Base-by-base conservation (phyloP, 2,888 invertebrate species). In the Patella pellucida region DNA sequence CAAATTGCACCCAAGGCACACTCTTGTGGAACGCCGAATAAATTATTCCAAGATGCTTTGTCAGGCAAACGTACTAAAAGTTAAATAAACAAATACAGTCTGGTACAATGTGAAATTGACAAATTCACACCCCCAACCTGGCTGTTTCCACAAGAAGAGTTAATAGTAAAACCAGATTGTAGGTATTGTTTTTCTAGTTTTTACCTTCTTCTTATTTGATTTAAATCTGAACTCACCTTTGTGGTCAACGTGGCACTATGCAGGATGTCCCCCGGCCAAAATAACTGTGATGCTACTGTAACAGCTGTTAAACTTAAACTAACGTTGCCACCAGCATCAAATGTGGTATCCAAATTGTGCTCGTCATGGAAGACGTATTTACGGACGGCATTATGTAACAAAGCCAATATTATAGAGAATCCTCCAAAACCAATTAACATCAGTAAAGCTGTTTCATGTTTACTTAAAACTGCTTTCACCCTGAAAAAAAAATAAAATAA, bases 271-370 rank as follows among this genome's bases (percentile, higher is more conserved):
- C 87, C 88, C 0, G 88, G 88, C 87, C 88, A 88, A 72, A 88
- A 86, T 14, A 88, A 80, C 78, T 88, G 88, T 3, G 87, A 88
- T 9, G 87, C 87, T 51, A 88, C 87, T 0, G 88, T 88, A 11
- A 88, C 88, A 3, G 88, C 88, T 9, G 88, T 88, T 71, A 88
- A 76, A 73, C 86, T 86, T 56, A 87, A 78, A 73, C 85, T 86
- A 52, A 88, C 87, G 80, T 88, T 87, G 52, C 88, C 88, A 31
- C 88, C 88, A 9, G 88, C 88, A 81, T 88, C 88, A 80, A 88
- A 88, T 16, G 88, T 88, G 54, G 88, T 87, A 76, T 88, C 88
- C 56, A 88, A 82, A 76, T 87, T 88, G 73, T 88, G 86, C 73
- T 86, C 86, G 71, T 88, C 88, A 68, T 88, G 88, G 76, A 86